These are phyloP conservation scores for Drosophila azteca DNA, from an alignment of 1,140 invertebrate genomes.

Conservation along the genomic window DNA sequence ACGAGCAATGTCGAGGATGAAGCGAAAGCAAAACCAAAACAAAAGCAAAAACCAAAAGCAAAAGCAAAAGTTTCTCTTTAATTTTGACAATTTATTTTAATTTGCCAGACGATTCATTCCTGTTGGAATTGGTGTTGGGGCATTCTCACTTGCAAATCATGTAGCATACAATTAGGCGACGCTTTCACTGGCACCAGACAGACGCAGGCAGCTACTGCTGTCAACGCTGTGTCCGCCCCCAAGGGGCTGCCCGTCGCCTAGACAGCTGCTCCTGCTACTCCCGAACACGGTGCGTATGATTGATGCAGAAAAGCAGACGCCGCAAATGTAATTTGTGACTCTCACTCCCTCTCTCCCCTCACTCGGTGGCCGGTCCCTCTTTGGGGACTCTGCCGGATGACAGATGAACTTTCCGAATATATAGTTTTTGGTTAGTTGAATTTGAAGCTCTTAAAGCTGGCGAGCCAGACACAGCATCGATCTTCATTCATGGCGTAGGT, in stretches of 20 bases:
- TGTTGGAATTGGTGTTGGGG: not conserved
- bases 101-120: slow-evolving; percentile 54
- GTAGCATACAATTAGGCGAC: slow-evolving; percentile 72
- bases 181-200: slow-evolving; percentile 51
- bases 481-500: slow-evolving; percentile 57
- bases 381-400: slow-evolving; percentile 44
- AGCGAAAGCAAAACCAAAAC: slow-evolving; percentile 38
- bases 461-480: slow-evolving; percentile 46
- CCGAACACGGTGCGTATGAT: slow-evolving; percentile 74
- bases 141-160: slow-evolving; percentile 59
- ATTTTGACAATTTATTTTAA: slow-evolving; percentile 81
- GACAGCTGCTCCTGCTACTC: slow-evolving; percentile 32
- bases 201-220: slow-evolving; percentile 27
- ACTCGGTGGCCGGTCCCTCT: slow-evolving; percentile 24
- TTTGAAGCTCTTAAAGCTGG: slow-evolving; percentile 16
- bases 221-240: slow-evolving; percentile 28
- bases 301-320: slow-evolving; percentile 65
- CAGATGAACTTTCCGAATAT: slow-evolving; percentile 64
- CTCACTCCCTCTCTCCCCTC: not conserved
- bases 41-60: slow-evolving; percentile 52
- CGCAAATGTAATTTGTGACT: slow-evolving; percentile 76
- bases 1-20: not conserved
- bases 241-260: slow-evolving; percentile 13
- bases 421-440: slow-evolving; percentile 39
- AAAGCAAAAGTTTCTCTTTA: slow-evolving; percentile 75